phyloP scores from a whole-genome alignment of 2,113 vertebrate genomes.

The Sturnira hondurensis region DNA sequence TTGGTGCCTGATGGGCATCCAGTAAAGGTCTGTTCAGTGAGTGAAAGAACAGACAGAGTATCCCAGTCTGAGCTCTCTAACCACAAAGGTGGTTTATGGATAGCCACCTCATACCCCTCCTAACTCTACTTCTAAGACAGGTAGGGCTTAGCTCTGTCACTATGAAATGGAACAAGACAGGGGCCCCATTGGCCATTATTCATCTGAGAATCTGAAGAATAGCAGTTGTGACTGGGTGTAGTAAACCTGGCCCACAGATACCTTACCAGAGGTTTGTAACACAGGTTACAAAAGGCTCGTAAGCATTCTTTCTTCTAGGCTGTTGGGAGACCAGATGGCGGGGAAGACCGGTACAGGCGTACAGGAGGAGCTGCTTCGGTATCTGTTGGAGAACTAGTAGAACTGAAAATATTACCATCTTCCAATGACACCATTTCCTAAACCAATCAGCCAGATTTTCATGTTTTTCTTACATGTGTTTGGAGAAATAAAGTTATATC shows the following conservation, averaged over 20 bases:
- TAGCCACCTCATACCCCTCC: neutral
- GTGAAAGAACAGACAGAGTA: neutral
- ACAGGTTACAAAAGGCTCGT: neutral
- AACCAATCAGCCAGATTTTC: conserved; percentile 24
- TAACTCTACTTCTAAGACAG: neutral
- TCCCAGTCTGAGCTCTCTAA: neutral
- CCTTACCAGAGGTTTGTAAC: neutral
- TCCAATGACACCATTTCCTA: conserved; percentile 2
- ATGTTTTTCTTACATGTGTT: conserved; percentile 19
- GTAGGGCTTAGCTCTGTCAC: neutral
- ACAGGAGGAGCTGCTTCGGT: neutral
- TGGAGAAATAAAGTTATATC: conserved; percentile 51
- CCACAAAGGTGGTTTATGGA: neutral
- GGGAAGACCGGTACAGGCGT: neutral
- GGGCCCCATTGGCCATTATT: neutral
- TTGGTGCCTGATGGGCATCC: neutral
- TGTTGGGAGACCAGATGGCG: neutral
- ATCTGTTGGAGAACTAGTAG: neutral
- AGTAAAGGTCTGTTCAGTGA: neutral
- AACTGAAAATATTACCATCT: neutral
- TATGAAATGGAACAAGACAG: neutral
- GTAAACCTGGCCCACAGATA: neutral
- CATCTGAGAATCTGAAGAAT: neutral
- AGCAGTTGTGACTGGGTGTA: neutral
- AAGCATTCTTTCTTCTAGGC: neutral